Evolutionary conservation across 2,113 vertebrate species (phyloP).

Genomic region (Channa argus): DNA sequence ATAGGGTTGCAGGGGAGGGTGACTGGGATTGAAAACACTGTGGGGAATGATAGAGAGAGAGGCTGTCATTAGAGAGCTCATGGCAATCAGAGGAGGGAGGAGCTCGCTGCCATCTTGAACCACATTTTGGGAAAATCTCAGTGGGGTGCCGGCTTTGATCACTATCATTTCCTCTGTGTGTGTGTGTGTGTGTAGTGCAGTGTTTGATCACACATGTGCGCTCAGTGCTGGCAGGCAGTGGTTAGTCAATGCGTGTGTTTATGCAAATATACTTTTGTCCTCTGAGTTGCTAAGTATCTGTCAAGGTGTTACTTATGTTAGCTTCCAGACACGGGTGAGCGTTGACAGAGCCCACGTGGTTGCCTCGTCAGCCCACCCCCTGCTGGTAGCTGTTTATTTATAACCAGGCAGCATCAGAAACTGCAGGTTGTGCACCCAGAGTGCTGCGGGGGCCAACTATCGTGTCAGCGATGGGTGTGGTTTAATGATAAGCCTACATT

Average conservation of each 20-base stretch:
- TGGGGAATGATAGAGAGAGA: conserved; percentile 26
- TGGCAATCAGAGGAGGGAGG: conserved; percentile 52
- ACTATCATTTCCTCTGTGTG: conserved; percentile 62
- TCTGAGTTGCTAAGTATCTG: conserved; percentile 33
- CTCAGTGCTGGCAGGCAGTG: conserved; percentile 41
- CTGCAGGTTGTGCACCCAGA: conserved; percentile 23
- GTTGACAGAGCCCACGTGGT: conserved; percentile 12
- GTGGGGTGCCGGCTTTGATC: conserved; percentile 62
- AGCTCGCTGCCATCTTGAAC: conserved; percentile 36
- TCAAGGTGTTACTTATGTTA: conserved; percentile 33
- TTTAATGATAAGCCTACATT: conserved; percentile 49
- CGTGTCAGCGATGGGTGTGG: conserved; percentile 15
- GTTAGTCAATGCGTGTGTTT: conserved; percentile 41
- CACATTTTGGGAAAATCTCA: conserved; percentile 51
- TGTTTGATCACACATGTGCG: conserved; percentile 3
- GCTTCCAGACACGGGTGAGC: background rate
- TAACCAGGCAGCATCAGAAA: conserved; percentile 32
- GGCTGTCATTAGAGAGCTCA: conserved; percentile 48
- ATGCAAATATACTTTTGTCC: conserved; percentile 47
- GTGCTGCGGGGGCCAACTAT: conserved; percentile 7
- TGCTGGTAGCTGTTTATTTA: conserved; percentile 35
- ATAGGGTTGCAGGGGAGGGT: background rate
- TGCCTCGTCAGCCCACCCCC: background rate
- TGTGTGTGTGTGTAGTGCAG: background rate
- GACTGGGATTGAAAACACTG: background rate